A percentile compares a stretch with the other conserved stretches of the same genome.
Evolutionary conservation across 2,113 vertebrate species (phyloP).

Genomic region (Eonycteris spelaea): DNA sequence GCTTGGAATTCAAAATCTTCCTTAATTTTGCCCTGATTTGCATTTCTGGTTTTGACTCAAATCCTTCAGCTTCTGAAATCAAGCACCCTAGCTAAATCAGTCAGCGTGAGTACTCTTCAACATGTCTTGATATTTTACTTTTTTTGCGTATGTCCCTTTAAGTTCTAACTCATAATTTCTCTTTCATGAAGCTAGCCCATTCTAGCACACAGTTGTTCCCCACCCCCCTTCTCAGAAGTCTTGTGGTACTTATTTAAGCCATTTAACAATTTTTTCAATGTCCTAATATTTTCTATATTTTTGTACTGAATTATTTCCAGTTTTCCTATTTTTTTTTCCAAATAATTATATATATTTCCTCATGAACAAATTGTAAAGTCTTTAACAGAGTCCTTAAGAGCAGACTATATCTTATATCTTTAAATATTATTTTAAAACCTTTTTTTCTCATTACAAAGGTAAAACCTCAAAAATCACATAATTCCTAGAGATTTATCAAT

Average conservation of each 20-base stretch:
- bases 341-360: background rate
- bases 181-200: background rate
- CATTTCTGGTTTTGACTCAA: constrained; percentile 2
- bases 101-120: background rate
- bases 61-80: background rate
- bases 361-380: background rate
- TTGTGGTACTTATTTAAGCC: background rate
- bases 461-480: background rate
- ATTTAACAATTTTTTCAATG: background rate
- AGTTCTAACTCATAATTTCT: background rate
- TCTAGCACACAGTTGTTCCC: background rate
- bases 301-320: background rate
- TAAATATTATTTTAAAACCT: background rate
- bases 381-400: background rate
- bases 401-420: background rate
- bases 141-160: background rate
- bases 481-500: background rate
- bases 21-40: background rate
- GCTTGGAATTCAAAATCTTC: background rate
- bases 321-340: background rate
- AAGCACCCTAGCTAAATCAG: background rate
- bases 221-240: background rate
- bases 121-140: background rate
- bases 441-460: background rate
- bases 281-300: background rate